Evolutionary conservation across 2,888 invertebrate species (phyloP).

Genomic region (Plusia festucae): DNA sequence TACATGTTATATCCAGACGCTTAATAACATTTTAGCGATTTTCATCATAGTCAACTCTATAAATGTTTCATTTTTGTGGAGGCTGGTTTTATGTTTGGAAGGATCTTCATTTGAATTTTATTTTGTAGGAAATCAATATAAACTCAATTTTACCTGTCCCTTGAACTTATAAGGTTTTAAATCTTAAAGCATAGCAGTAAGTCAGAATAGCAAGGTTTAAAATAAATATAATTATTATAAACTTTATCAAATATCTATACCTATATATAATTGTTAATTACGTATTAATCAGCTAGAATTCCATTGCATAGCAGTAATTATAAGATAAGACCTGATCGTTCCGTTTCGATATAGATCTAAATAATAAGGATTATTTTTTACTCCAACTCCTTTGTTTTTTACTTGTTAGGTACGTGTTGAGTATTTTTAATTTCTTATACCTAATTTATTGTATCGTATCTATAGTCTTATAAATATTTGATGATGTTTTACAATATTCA

Average conservation of each 20-base stretch:
- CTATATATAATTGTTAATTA: background rate
- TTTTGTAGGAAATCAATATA: no score
- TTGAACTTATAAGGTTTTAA: no score
- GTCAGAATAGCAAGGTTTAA: no score
- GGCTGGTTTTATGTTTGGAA: no score
- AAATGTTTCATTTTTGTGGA: no score
- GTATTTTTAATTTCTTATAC: background rate
- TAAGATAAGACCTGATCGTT: background rate
- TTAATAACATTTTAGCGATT: no score
- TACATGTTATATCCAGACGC: no score
- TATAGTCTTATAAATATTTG: background rate
- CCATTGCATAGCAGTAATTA: background rate
- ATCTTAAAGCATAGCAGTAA: no score
- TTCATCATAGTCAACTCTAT: no score
- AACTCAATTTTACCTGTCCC: no score
- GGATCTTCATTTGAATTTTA: no score
- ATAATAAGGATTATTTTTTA: conserved; percentile 3
- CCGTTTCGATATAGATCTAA: background rate
- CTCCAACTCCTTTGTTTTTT: background rate
- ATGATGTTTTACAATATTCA: background rate
- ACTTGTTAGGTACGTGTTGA: background rate
- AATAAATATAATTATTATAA: no score
- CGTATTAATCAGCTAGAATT: conserved; percentile 3
- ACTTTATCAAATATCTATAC: background rate
- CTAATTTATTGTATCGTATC: background rate